Percentiles rank a stretch among this genome's conserved stretches.
Conservation (phyloP, 1,140 invertebrate species). For the Antheraea mylitta region DNA sequence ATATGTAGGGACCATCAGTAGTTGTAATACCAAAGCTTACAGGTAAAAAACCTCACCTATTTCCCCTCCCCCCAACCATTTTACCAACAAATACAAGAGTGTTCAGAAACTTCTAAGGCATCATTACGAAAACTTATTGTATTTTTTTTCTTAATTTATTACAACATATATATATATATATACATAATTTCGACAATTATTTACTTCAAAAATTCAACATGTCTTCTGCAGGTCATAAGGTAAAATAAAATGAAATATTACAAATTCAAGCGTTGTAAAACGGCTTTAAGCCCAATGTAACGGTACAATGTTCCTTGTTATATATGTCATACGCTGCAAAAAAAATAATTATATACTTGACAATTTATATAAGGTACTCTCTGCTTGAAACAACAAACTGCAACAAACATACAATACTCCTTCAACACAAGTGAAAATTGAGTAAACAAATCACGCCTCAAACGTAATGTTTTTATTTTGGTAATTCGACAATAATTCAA, state of each 20-base stretch:
- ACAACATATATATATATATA: slow-evolving; percentile 76
- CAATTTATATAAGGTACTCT: too few species aligned
- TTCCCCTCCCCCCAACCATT: neutral
- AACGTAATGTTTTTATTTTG: slow-evolving; percentile 40
- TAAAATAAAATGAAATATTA: slow-evolving; percentile 26
- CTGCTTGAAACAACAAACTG: too few species aligned
- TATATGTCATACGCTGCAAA: neutral
- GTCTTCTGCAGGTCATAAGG: slow-evolving; percentile 61
- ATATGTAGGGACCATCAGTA: neutral
- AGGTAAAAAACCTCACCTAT: neutral
- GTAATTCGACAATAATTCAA: slow-evolving; percentile 62
- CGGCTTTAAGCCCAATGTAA: slow-evolving; percentile 6
- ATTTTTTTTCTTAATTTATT: slow-evolving; percentile 75
- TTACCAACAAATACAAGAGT: slow-evolving; percentile 32
- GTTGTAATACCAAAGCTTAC: neutral
- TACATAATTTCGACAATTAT: slow-evolving; percentile 74
- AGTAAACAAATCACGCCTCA: slow-evolving; percentile 16
- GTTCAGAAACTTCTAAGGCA: slow-evolving; percentile 61
- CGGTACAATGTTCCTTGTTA: neutral
- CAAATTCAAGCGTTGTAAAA: neutral
- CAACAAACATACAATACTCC: neutral
- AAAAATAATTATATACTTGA: neutral
- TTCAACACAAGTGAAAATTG: neutral
- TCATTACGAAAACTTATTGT: slow-evolving; percentile 74
- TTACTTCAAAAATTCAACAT: slow-evolving; percentile 61